Percentiles rank a stretch among this genome's conserved stretches.
These are phyloP conservation scores for Busseola fusca DNA, from an alignment of 2,888 invertebrate species.

Conservation along the genomic window DNA sequence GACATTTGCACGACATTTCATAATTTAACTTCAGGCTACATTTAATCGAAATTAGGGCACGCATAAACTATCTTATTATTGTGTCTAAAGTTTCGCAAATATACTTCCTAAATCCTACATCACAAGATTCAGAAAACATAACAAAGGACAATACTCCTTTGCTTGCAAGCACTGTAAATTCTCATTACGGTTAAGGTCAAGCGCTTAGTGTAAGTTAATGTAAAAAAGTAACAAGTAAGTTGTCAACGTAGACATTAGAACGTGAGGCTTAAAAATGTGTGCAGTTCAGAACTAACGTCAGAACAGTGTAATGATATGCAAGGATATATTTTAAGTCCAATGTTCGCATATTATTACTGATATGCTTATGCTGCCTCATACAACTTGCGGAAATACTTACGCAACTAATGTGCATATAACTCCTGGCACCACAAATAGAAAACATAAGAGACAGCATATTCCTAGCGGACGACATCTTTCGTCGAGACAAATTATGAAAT, in stretches of 20 bases:
- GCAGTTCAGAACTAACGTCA: slow-evolving; percentile 9
- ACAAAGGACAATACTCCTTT: slow-evolving; percentile 43
- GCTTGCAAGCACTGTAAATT: slow-evolving; percentile 42
- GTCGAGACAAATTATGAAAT: slow-evolving; percentile 32
- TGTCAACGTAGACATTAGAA: slow-evolving; percentile 5
- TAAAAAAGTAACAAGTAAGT: slow-evolving; percentile 34
- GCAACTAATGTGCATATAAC: slow-evolving; percentile 22
- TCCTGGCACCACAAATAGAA: slow-evolving; percentile 17
- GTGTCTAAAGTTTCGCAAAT: slow-evolving; percentile 36
- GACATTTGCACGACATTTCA: slow-evolving; percentile 52
- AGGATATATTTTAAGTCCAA: slow-evolving; percentile 11
- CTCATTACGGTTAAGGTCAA: slow-evolving; percentile 51
- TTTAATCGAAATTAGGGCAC: slow-evolving; percentile 43
- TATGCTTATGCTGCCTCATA: neutral
- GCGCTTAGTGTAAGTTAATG: slow-evolving; percentile 44
- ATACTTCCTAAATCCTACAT: slow-evolving; percentile 43
- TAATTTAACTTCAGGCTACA: slow-evolving; percentile 46
- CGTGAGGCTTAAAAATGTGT: slow-evolving; percentile 14
- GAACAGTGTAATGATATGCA: slow-evolving; percentile 5
- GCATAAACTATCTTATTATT: slow-evolving; percentile 44
- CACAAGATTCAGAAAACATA: slow-evolving; percentile 37
- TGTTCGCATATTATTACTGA: slow-evolving; percentile 9
- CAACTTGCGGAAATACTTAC: slow-evolving; percentile 6
- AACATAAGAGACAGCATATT: slow-evolving; percentile 12
- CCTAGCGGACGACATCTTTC: slow-evolving; percentile 31